These are phyloP conservation scores for Zingel zingel DNA, from an alignment of 2,113 vertebrate species.

Conservation along the genomic window DNA sequence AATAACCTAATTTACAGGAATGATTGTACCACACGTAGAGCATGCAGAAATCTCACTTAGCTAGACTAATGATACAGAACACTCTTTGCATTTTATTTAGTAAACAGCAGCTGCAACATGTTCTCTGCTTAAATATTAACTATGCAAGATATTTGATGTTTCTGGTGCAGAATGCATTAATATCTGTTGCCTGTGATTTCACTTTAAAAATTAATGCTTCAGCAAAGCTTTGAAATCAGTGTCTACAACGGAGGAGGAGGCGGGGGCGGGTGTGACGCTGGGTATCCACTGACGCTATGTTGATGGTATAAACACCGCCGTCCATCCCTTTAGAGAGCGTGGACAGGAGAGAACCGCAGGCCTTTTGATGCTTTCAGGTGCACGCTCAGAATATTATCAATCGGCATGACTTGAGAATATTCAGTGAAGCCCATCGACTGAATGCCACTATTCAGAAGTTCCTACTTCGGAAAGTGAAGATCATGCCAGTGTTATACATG, in stretches of 20 bases:
- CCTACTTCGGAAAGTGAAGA: conserved; percentile 33
- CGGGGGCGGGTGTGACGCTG: background rate
- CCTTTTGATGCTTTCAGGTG: conserved; percentile 47
- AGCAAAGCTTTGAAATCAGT: conserved; percentile 66
- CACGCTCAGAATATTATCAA: conserved; percentile 24
- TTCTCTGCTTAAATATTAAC: conserved; percentile 59
- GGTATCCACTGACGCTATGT: background rate
- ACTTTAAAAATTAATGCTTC: conserved; percentile 69
- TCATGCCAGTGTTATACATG: conserved; percentile 41
- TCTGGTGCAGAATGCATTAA: conserved; percentile 60
- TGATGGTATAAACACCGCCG: conserved; percentile 49
- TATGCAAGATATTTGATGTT: conserved; percentile 52
- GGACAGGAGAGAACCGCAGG: conserved; percentile 44
- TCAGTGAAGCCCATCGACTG: conserved; percentile 5
- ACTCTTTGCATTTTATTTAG: conserved; percentile 12
- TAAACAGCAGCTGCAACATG: conserved; percentile 36
- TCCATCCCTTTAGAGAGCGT: conserved; percentile 50
- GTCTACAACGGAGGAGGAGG: conserved; percentile 6
- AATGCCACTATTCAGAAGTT: conserved; percentile 38
- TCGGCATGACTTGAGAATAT: conserved; percentile 46
- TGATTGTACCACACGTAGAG: background rate
- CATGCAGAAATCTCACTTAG: background rate
- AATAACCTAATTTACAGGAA: background rate
- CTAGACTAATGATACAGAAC: background rate
- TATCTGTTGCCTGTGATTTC: conserved; percentile 51